A percentile compares a stretch with the other conserved stretches of the same genome.
Evolutionary conservation across 2,113 vertebrate species (phyloP).

Genomic region (Entelurus aequoreus): DNA sequence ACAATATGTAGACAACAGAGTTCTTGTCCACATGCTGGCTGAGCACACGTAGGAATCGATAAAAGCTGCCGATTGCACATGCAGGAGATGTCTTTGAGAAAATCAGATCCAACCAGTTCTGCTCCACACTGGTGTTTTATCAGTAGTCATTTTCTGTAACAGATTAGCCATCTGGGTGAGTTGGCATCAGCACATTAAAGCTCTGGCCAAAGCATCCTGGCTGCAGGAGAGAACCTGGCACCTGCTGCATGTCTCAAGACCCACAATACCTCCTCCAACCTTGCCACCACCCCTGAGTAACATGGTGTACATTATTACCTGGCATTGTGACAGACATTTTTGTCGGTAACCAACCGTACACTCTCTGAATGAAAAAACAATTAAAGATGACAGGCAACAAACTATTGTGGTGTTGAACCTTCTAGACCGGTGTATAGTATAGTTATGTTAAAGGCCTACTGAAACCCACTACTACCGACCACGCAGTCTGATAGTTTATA

Average conservation of each 20-base stretch:
- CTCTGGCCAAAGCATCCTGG: slow-evolving; percentile 37
- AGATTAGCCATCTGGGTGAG: slow-evolving; percentile 62
- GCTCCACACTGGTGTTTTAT: slow-evolving; percentile 51
- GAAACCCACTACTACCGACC: too few relatives aligned
- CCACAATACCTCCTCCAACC: slow-evolving; percentile 19
- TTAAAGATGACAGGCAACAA: too few relatives aligned
- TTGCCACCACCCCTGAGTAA: neutral
- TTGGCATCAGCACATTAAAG: slow-evolving; percentile 39
- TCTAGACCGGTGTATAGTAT: too few relatives aligned
- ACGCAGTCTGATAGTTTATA: too few relatives aligned
- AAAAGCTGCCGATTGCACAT: slow-evolving; percentile 19
- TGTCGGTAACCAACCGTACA: neutral
- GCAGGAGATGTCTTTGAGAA: slow-evolving; percentile 4
- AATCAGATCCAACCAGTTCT: slow-evolving; percentile 22
- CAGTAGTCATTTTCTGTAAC: slow-evolving; percentile 52
- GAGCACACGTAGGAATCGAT: slow-evolving; percentile 14
- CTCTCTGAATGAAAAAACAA: neutral
- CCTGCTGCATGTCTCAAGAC: slow-evolving; percentile 33
- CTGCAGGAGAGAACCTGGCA: slow-evolving; percentile 39
- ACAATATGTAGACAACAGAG: neutral
- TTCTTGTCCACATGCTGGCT: too few relatives aligned
- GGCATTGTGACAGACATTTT: neutral
- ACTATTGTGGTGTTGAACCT: too few relatives aligned
- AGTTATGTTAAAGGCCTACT: too few relatives aligned
- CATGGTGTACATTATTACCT: neutral